phyloP scores from a whole-genome alignment of 2,888 invertebrate genomes.

The Alcis repandata region DNA sequence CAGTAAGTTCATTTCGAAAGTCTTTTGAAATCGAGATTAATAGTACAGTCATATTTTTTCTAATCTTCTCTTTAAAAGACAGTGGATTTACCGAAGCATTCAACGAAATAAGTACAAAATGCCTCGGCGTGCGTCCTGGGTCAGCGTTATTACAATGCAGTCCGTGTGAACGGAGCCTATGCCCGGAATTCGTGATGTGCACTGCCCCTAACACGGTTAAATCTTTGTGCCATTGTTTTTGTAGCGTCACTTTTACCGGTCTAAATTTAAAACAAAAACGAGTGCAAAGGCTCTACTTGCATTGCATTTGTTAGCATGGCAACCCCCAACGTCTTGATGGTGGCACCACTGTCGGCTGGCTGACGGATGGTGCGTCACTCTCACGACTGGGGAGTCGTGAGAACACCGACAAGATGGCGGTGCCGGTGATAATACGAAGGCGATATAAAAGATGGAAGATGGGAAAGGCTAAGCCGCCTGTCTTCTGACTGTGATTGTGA shows the following conservation, averaged over 20 bases:
- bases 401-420: too few relatives aligned
- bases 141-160: constrained; percentile 74
- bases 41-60: background rate
- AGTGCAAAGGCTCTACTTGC: background rate
- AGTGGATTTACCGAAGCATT: constrained; percentile 29
- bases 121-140: constrained; percentile 60
- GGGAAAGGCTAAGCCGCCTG: too few relatives aligned
- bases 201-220: constrained; percentile 66
- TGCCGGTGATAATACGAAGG: too few relatives aligned
- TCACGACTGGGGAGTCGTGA: too few relatives aligned
- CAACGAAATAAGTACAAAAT: constrained; percentile 63
- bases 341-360: too few relatives aligned
- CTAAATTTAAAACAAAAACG: constrained; percentile 8
- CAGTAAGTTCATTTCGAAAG: constrained; percentile 3
- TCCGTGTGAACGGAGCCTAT: constrained; percentile 63
- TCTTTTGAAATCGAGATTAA: background rate
- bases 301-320: background rate
- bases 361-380: too few relatives aligned
- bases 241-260: constrained; percentile 23
- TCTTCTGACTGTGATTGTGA: too few relatives aligned
- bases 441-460: too few relatives aligned
- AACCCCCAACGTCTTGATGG: too few relatives aligned
- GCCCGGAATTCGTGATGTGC: constrained; percentile 72
- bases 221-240: constrained; percentile 44
- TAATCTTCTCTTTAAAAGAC: constrained; percentile 1